A percentile compares a stretch with the other conserved stretches of the same genome.
These are phyloP conservation scores for Panurus biarmicus DNA, from an alignment of 2,113 vertebrate species.

Conservation along the genomic window DNA sequence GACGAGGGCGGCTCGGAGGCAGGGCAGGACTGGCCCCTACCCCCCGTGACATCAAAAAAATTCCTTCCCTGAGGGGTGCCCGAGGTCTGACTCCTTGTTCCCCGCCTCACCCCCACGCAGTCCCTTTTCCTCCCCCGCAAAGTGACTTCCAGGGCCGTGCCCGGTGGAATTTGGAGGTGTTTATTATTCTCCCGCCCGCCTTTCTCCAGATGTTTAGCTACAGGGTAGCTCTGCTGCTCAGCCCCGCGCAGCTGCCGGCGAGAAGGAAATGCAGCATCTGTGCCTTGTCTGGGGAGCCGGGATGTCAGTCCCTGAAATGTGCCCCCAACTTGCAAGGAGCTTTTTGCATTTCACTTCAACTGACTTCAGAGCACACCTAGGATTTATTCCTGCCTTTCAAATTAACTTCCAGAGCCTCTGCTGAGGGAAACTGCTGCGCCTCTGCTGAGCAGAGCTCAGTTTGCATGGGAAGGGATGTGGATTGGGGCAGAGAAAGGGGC, in stretches of 20 bases:
- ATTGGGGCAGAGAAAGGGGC: neutral
- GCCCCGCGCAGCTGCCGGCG: constrained; percentile 73
- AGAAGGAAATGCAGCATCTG: constrained; percentile 68
- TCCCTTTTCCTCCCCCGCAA: too few relatives aligned
- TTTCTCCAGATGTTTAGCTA: constrained; percentile 80
- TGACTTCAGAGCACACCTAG: constrained; percentile 37
- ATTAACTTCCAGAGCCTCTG: neutral
- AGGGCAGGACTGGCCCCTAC: fast-evolving
- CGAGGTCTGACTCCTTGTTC: neutral
- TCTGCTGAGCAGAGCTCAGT: neutral
- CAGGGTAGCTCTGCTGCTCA: constrained; percentile 64
- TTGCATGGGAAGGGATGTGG: neutral
- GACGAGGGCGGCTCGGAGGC: neutral
- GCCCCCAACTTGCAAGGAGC: constrained; percentile 59
- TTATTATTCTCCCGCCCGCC: constrained; percentile 56
- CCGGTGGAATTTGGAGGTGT: neutral
- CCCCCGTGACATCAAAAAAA: fast-evolving
- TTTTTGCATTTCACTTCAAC: constrained; percentile 53
- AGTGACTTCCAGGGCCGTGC: constrained; percentile 4
- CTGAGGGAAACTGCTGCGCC: neutral
- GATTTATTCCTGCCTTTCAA: constrained; percentile 57
- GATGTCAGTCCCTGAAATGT: constrained; percentile 66
- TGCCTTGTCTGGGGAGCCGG: constrained; percentile 67
- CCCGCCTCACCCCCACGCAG: neutral
- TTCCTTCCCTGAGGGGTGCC: neutral